Base-by-base conservation (phyloP, 1,140 invertebrate species). In the Neomicropteryx cornuta region DNA sequence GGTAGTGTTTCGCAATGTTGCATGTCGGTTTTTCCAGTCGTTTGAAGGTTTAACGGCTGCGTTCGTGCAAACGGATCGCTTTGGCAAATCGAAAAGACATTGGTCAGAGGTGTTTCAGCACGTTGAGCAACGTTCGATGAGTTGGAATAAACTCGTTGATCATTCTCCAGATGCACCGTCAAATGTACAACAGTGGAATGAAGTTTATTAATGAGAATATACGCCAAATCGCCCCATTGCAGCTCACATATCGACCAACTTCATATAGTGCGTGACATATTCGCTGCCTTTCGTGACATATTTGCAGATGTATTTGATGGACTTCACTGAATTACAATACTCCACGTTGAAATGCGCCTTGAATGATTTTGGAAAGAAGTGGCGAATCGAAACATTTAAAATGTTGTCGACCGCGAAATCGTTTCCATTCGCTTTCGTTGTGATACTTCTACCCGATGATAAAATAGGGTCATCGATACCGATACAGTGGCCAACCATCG, bases 1-100 rank as follows among this genome's bases (percentile, higher is more conserved):
- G 36, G 17, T 42, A 43, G 20, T 18, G 19, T 49, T 48, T 49
- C 13, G 36, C 17, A 38, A 68, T 62, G 30, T 60, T 60, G 41
- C 55, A 66, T 13, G 37, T 49, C 27, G 52, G 46, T 20, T 8
- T 37, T 41, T 56, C 48, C 2, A 28, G 13, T 45, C 22, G 28
- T 8, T 38, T 36, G 11, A 10, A 46, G 16, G 33, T 45, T 44
- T 30, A 43, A 39, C 23, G 28, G 32, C 22, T 27, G 18, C 22
- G 16, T 11, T 10, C 22, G 4, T 17, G 1, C 2, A 37, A 4
- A 2, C 14, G 17, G 5, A 3, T 27, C 20, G 22, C 21, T 17
- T 28, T 27, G 18, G 13, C 21, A 14, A 17, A 27, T 24, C 14
- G 29, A 24, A 24, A 23, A 2, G 5, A 20, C n/a, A 5, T 18